These are phyloP conservation scores for Trachythela sp. DNA, from an alignment of 64 coral and sea anemone species.

Conservation along the genomic window DNA sequence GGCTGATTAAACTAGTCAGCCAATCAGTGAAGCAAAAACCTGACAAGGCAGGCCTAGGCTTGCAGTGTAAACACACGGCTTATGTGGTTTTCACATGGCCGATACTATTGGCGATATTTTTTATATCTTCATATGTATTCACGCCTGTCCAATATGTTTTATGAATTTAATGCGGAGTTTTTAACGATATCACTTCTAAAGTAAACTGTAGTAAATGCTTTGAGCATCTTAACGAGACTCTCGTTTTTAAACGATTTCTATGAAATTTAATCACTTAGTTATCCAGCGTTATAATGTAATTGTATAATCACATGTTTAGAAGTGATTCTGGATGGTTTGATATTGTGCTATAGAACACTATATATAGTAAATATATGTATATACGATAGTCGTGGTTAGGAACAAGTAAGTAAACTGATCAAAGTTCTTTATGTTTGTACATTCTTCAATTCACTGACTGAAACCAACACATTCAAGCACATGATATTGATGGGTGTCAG, in stretches of 20 bases:
- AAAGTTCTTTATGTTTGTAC: neutral
- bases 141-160: neutral
- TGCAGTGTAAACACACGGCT: too few species aligned
- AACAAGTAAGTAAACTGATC: neutral
- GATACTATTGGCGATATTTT: neutral
- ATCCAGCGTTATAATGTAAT: neutral
- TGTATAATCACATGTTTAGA: neutral
- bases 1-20: too few species aligned
- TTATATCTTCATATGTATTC: neutral
- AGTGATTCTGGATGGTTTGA: neutral
- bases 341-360: neutral
- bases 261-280: slow-evolving; percentile 8
- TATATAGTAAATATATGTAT: neutral
- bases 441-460: neutral
- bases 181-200: neutral
- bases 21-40: too few species aligned
- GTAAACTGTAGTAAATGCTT: neutral
- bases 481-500: too few species aligned
- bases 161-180: neutral
- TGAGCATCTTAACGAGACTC: slow-evolving; percentile 21
- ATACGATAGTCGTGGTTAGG: neutral
- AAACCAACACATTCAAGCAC: too few species aligned
- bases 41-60: too few species aligned
- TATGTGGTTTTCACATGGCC: too few species aligned
- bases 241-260: slow-evolving; percentile 19